A percentile compares a stretch with the other conserved stretches of the same genome.
phyloP scores from a whole-genome alignment of 2,888 invertebrate genomes.

The Apamea crenata region DNA sequence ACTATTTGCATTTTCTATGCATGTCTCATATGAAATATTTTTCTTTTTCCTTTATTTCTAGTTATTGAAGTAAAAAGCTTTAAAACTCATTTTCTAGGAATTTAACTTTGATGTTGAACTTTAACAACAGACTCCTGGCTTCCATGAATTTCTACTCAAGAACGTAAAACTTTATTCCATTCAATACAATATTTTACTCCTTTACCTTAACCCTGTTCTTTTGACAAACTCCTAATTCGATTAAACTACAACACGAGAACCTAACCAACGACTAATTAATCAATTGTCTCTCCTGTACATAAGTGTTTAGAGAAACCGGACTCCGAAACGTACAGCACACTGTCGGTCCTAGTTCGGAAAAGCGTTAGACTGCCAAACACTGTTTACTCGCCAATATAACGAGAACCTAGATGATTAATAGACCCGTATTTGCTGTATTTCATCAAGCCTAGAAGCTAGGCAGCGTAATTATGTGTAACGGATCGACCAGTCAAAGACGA shows the following conservation, averaged over 20 bases:
- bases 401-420: conserved; percentile 60
- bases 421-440: conserved; percentile 54
- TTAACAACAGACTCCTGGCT: not conserved
- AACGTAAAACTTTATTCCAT: not conserved
- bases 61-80: not conserved
- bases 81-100: not conserved
- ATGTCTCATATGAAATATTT: no score
- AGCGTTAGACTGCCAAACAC: conserved; percentile 33
- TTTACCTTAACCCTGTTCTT: no score
- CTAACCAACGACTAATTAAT: conserved; percentile 8
- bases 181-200: not conserved
- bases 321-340: conserved; percentile 1
- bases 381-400: conserved; percentile 52
- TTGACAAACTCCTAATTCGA: not conserved
- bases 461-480: conserved; percentile 52
- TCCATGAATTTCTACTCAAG: not conserved
- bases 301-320: not conserved
- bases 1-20: no score
- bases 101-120: not conserved
- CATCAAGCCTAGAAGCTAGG: conserved; percentile 55
- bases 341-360: conserved; percentile 22
- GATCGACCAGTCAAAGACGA: conserved; percentile 56
- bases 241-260: not conserved
- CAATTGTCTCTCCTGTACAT: not conserved
- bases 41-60: not conserved